These are phyloP conservation scores for Agraylea sexmaculata DNA, from an alignment of 1,140 invertebrate genomes.

Conservation along the genomic window DNA sequence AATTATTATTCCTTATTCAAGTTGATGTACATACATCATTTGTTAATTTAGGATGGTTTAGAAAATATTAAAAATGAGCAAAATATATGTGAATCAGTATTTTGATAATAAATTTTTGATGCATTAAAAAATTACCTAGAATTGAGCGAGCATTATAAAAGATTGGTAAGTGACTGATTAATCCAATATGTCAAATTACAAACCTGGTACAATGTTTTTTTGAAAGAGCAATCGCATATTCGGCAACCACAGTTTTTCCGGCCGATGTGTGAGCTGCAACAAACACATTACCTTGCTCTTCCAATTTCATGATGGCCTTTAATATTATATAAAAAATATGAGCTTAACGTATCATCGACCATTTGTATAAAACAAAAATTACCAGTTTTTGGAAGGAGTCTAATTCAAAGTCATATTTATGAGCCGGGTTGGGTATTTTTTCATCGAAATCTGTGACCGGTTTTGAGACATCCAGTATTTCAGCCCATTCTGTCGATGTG, in stretches of 20 bases:
- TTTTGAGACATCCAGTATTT: slow-evolving; percentile 67
- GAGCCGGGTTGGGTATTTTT: slow-evolving; percentile 73
- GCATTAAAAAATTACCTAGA: too few species aligned
- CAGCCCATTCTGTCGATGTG: slow-evolving; percentile 74
- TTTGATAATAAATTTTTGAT: not conserved
- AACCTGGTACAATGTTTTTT: slow-evolving; percentile 84
- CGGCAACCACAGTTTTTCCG: slow-evolving; percentile 97
- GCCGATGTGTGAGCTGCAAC: slow-evolving; percentile 98
- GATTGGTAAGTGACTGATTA: not conserved
- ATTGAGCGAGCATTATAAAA: too few species aligned
- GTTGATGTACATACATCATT: not conserved
- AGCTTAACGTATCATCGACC: too few species aligned
- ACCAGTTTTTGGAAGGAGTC: slow-evolving; percentile 93
- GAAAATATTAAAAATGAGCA: not conserved
- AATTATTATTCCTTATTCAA: not conserved
- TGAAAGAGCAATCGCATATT: slow-evolving; percentile 94
- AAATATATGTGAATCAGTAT: not conserved
- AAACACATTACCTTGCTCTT: slow-evolving; percentile 91
- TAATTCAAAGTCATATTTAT: slow-evolving; percentile 83
- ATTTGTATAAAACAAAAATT: slow-evolving; percentile 15
- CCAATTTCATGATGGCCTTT: slow-evolving; percentile 85
- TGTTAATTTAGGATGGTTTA: not conserved
- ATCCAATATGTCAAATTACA: slow-evolving; percentile 6
- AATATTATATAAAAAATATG: slow-evolving; percentile 17
- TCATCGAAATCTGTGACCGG: slow-evolving; percentile 75